Evolutionary conservation across 2,113 vertebrate species (phyloP).

Genomic region (Daphoenositta chrysoptera): DNA sequence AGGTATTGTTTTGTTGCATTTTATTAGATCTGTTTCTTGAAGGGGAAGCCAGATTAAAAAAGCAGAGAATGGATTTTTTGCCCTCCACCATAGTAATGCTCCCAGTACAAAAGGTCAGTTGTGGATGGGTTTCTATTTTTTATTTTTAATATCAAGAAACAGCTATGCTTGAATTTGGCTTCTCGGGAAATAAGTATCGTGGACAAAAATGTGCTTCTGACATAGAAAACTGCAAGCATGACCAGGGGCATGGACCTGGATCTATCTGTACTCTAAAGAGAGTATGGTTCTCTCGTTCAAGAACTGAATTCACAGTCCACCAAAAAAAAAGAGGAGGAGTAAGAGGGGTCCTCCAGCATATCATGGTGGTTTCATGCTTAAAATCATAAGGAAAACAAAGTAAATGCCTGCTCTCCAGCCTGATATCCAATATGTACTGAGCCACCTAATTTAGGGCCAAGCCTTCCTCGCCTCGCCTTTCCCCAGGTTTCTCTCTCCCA

Average conservation of each 20-base stretch:
- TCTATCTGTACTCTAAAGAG: not conserved
- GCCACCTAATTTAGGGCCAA: not conserved
- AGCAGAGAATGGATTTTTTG: slow-evolving; percentile 7
- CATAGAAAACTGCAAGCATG: not conserved
- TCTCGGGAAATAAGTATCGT: not conserved
- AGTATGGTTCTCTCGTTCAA: not conserved
- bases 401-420: not conserved
- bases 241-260: not conserved
- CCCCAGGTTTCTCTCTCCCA: not conserved
- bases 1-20: not conserved
- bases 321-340: not conserved
- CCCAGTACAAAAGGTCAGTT: not conserved
- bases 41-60: not conserved
- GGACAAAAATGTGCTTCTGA: not conserved
- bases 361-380: not conserved
- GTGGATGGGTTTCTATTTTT: not conserved
- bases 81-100: not conserved
- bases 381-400: not conserved
- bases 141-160: not conserved
- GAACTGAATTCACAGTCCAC: not conserved
- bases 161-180: not conserved
- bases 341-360: not conserved
- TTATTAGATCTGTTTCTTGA: slow-evolving; percentile 5
- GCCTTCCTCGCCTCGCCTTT: not conserved
- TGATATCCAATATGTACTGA: not conserved